Evolutionary conservation across 2,797 vertebrate genomes (phyloP), one percentile per base, ranked within the genome.

Genomic region (Cottoperca gobio): DNA sequence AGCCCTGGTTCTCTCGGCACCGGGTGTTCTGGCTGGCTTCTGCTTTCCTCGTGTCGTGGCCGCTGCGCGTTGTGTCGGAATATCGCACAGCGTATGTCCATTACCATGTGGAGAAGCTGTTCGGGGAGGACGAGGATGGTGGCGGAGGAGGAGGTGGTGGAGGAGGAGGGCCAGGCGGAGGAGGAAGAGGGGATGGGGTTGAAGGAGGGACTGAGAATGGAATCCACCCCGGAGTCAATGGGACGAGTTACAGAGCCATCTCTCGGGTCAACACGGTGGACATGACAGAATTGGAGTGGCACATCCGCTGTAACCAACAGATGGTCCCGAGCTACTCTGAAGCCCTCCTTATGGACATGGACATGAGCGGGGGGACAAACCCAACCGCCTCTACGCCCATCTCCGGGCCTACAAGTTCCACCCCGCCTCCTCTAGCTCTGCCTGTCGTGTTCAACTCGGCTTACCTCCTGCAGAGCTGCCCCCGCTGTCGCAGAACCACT

Each of bases 91-190:
- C 96, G 0, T 96, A 96, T 0, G 96, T 97, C 54, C 97, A 97
- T 86, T 97, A 97, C 93, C 97, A 97, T 3, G 96, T 97, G 87
- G 97, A 97, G 92, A 97, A 97, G 92, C 95, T 97, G 8, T 97
- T 97, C 0, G 96, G 97, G 0, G 95, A 97, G 52, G 93, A 94
- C 3, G 95, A 95, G 73, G 94, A 95, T 26, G 8, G 79, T 3
- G 69, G 70, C 1, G 92, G 73, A 3, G 92, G 85, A 2, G 79
- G 83, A 2, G 90, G 87, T 0, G 84, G 88, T 0, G 92, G 85
- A 2, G 95, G 85, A 2, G 95, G 79, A 43, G 92, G 52, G 5
- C 73, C 78, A 1, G 89, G 82, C 5, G 87, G 76, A 21, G 92
- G 85, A 0, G 91, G 80, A n/a, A 65, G 87, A 65, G 86, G 88